Conservation (phyloP, 2,797 vertebrate species). For the Rachycentron canadum region DNA sequence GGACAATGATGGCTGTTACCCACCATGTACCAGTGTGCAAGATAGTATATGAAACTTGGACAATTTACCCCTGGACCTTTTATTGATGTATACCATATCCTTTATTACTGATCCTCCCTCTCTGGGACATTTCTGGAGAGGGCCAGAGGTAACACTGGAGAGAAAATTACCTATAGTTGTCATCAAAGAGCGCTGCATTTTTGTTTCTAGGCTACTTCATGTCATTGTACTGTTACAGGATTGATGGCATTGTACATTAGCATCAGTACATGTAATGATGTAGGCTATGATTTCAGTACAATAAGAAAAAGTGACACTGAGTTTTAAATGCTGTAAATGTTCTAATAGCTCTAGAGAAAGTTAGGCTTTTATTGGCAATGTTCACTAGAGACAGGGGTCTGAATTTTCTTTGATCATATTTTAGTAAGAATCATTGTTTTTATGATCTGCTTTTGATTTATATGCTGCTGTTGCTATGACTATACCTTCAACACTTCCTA, state of each 20-base stretch:
- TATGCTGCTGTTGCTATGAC: slow-evolving; percentile 12
- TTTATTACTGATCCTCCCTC: slow-evolving; percentile 7
- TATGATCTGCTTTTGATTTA: slow-evolving; percentile 8
- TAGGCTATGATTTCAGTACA: neutral
- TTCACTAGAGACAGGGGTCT: neutral
- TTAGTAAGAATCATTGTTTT: neutral
- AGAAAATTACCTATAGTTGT: neutral
- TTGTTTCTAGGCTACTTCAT: slow-evolving; percentile 1
- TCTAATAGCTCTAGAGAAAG: neutral
- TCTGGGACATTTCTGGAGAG: slow-evolving; percentile 20
- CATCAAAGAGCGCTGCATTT: neutral
- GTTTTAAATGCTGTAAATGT: slow-evolving; percentile 16
- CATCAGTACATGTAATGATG: slow-evolving; percentile 17
- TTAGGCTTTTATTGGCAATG: neutral
- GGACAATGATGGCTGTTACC: slow-evolving; percentile 54
- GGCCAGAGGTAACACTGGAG: slow-evolving; percentile 8
- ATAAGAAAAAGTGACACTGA: neutral
- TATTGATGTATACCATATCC: slow-evolving; percentile 11
- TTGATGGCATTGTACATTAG: slow-evolving; percentile 14
- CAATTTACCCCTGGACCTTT: slow-evolving; percentile 12
- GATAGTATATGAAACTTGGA: slow-evolving; percentile 7
- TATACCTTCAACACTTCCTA: neutral
- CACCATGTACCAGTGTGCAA: neutral
- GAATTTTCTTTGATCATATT: slow-evolving; percentile 11
- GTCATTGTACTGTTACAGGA: slow-evolving; percentile 9